Conservation (phyloP, 2,113 vertebrate species). For the Picathartes gymnocephalus region DNA sequence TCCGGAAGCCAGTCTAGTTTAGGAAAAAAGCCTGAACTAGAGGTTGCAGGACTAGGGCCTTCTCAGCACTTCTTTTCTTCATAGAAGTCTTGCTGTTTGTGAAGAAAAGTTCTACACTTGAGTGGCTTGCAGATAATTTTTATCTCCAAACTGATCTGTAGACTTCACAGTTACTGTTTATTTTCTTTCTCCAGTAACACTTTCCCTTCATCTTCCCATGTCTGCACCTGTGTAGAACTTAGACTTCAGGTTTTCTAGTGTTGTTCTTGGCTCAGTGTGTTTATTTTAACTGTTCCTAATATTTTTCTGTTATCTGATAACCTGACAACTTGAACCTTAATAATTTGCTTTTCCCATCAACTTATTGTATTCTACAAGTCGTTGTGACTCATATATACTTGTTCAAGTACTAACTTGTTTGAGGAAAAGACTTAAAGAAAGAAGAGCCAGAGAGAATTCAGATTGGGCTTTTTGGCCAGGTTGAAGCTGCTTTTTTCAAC, state of each 20-base stretch:
- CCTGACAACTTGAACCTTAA: neutral
- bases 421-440: neutral
- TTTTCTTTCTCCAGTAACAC: neutral
- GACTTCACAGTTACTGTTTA: neutral
- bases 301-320: neutral
- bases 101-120: neutral
- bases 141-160: neutral
- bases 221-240: neutral
- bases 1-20: neutral
- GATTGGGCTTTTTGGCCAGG: neutral
- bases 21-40: neutral
- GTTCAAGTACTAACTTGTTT: neutral
- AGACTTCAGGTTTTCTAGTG: neutral
- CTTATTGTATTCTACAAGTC: neutral
- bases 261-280: neutral
- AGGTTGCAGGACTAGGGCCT: neutral
- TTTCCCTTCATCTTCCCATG: neutral
- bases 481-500: neutral
- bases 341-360: neutral
- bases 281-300: neutral
- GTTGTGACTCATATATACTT: neutral
- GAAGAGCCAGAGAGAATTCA: neutral
- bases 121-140: neutral
- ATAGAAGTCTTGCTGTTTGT: neutral
- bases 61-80: neutral